A percentile compares a stretch with the other conserved stretches of the same genome.
phyloP scores from a whole-genome alignment of 1,140 invertebrate species.

The Apis dorsata region DNA sequence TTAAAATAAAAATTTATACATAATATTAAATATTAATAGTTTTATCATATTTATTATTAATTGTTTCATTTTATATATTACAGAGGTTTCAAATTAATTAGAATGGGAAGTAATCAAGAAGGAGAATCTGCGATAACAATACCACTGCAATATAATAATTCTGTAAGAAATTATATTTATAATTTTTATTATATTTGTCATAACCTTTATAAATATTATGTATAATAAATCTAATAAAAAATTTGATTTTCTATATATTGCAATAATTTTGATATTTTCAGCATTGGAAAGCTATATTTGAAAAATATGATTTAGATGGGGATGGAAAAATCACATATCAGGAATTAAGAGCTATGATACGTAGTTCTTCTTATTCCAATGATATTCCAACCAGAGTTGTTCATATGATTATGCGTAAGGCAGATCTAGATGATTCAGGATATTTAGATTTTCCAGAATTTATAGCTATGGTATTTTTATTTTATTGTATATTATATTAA shows the following conservation, averaged over 20 bases:
- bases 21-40: not conserved
- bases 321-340: conserved; percentile 87
- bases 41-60: not conserved
- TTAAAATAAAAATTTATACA: not conserved
- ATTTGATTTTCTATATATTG: not conserved
- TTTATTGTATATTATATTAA: not conserved
- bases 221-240: conserved; percentile 1
- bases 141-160: conserved; percentile 76
- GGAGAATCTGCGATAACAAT: conserved; percentile 74
- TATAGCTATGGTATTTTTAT: conserved; percentile 83
- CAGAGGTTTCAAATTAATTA: conserved; percentile 76
- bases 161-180: conserved; percentile 66
- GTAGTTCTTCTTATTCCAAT: conserved; percentile 83
- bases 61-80: conserved; percentile 28
- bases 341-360: conserved; percentile 85
- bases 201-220: conserved; percentile 16
- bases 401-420: conserved; percentile 85
- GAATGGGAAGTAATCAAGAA: conserved; percentile 73
- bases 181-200: conserved; percentile 5
- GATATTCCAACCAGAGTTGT: conserved; percentile 88
- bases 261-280: conserved; percentile 54
- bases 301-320: conserved; percentile 87
- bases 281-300: conserved; percentile 79
- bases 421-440: conserved; percentile 87
- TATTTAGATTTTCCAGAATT: conserved; percentile 90